Base-by-base conservation (phyloP, 1,140 invertebrate genomes). In the Lordiphosa mommai region DNA sequence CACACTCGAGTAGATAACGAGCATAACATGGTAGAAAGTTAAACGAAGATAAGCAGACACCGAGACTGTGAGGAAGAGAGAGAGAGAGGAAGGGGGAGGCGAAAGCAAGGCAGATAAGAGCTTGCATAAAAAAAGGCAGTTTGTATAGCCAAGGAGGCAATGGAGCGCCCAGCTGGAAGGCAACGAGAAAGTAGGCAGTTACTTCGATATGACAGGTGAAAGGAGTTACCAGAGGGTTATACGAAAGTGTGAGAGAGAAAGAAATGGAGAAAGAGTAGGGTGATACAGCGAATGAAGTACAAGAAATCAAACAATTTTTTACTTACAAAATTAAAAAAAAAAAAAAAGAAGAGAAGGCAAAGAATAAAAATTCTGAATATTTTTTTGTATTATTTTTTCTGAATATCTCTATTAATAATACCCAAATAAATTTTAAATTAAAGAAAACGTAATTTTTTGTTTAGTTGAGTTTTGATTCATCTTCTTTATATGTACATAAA, bases 1-100 rank as follows among this genome's bases (percentile, higher is more conserved):
- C 13, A 34, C 33, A 55, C 6, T 34, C 10, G 47, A 9, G 23
- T 57, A 82, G 66, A 76, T 76, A 67, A 76, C 73, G 69, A 61
- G 56, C 61, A 33, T 57, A 53, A 61, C 76, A 58, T 58, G 61
- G 74, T 60, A 71, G 57, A 74, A 80, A 80, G 70, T 70, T 74
- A 80, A 80, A 74, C 66, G 66, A 74, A 80, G 76, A 74, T 74
- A 80, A 74, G 70, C 49, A 57, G 23, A 37, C 32, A 41, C 13
- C 8, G 34, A 32, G 36, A 23, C 34, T 47, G n/a, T n/a, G n/a
- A n/a, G n/a, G n/a, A 34, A 34, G 49, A 38, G 41, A 41, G 38
- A 47, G 50, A 56, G 50, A 14, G 36, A 48, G 51, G 59, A 16
- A 7, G 14, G 4, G 8, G 30, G 12, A n/a, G 41, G 48, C 67